Conservation (phyloP, 2,888 invertebrate genomes). For the Psylliodes chrysocephalus region DNA sequence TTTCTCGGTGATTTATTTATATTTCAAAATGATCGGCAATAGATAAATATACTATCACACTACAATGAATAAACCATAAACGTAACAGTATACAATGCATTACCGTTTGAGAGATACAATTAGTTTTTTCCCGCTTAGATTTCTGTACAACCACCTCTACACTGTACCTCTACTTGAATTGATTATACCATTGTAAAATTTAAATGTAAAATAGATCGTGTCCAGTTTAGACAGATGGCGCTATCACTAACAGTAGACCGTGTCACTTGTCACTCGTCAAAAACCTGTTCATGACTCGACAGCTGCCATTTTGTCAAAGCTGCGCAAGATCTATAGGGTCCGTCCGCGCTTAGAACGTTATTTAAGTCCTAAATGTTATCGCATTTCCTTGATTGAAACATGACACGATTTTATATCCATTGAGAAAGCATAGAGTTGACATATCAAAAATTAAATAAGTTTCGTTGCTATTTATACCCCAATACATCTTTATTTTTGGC, state of each 20-base stretch:
- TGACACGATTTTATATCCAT: constrained; percentile 21
- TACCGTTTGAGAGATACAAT: constrained; percentile 42
- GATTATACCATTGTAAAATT: constrained; percentile 43
- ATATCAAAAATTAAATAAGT: too few species aligned
- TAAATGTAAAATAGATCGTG: constrained; percentile 17
- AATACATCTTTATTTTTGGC: too few species aligned
- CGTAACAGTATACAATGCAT: constrained; percentile 33
- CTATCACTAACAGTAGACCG: not conserved
- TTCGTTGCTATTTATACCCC: too few species aligned
- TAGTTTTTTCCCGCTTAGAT: constrained; percentile 54
- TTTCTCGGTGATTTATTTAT: constrained; percentile 5
- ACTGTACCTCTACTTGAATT: constrained; percentile 61
- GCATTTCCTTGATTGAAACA: constrained; percentile 21
- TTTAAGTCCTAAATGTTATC: constrained; percentile 14
- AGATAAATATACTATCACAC: constrained; percentile 31
- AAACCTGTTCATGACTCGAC: not conserved
- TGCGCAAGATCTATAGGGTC: not conserved
- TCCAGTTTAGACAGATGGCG: constrained; percentile 3
- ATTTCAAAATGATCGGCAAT: constrained; percentile 34
- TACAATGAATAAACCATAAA: constrained; percentile 30
- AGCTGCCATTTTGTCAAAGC: constrained; percentile 3
- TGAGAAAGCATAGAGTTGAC: constrained; percentile 18
- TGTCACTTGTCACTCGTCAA: too few species aligned
- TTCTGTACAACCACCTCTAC: constrained; percentile 64
- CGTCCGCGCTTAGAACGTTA: constrained; percentile 1